A percentile compares a stretch with the other conserved stretches of the same genome.
Evolutionary conservation across 1,140 invertebrate species (phyloP).

Genomic region (Dreissena rostriformis): DNA sequence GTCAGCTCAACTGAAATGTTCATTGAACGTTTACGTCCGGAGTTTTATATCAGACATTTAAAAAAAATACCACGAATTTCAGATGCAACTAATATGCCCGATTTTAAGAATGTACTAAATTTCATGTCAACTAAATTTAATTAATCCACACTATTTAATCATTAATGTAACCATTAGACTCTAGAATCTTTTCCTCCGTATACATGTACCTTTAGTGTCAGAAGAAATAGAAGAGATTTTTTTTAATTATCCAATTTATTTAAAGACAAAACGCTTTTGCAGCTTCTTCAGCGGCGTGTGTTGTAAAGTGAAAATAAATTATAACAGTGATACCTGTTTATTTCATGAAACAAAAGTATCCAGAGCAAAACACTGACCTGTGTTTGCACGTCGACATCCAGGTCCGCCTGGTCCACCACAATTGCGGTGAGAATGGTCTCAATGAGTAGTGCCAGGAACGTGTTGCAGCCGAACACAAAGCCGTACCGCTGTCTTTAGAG

Average conservation of each 20-base stretch:
- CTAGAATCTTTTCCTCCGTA: too few species aligned
- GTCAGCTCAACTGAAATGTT: too few species aligned
- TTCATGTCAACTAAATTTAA: too few species aligned
- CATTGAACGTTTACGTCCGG: too few species aligned
- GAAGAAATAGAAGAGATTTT: conserved; percentile 38
- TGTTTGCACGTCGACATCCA: not conserved
- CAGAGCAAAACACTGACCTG: not conserved
- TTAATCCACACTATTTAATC: too few species aligned
- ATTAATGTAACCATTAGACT: too few species aligned
- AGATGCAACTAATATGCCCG: too few species aligned
- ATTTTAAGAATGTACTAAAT: too few species aligned
- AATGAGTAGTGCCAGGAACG: conserved; percentile 89
- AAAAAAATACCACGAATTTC: too few species aligned
- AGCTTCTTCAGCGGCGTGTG: not conserved
- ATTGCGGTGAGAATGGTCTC: conserved; percentile 90
- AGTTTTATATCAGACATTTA: too few species aligned
- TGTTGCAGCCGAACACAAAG: conserved; percentile 95
- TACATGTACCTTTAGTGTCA: too few species aligned
- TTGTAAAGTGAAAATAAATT: not conserved
- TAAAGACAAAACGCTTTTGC: not conserved
- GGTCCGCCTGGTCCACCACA: conserved; percentile 81
- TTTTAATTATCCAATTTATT: not conserved
- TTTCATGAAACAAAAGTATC: not conserved
- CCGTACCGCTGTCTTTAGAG: conserved; percentile 92
- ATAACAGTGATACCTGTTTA: not conserved